Evolutionary conservation across 1,140 invertebrate genomes (phyloP).

Genomic region (Drosophila insularis): DNA sequence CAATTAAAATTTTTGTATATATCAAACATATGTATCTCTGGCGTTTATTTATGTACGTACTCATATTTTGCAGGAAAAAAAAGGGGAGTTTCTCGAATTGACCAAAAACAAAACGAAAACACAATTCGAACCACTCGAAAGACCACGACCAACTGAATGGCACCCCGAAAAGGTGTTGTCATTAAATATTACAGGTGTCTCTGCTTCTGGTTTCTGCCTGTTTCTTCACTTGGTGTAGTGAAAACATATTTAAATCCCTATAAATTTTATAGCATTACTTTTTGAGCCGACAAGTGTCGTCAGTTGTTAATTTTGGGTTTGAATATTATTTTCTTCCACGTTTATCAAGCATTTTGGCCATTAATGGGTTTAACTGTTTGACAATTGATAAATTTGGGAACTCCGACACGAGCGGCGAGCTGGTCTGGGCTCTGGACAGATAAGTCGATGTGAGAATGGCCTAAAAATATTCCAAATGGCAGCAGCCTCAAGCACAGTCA

Average conservation of each 20-base stretch:
- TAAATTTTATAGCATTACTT: constrained; percentile 58
- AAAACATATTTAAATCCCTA: constrained; percentile 15
- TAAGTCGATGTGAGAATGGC: constrained; percentile 17
- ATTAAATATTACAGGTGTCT: constrained; percentile 31
- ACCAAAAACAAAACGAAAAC: not conserved
- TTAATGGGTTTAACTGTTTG: constrained; percentile 46
- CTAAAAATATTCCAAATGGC: constrained; percentile 28
- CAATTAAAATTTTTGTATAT: not conserved
- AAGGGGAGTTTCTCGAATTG: not conserved
- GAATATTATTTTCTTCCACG: constrained; percentile 40
- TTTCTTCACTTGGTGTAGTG: not conserved
- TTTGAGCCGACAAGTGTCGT: constrained; percentile 44
- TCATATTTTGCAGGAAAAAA: not conserved
- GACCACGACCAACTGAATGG: constrained; percentile 34
- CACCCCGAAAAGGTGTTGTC: not conserved
- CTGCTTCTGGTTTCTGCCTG: too few relatives aligned
- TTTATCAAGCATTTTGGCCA: constrained; percentile 29
- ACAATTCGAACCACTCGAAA: not conserved
- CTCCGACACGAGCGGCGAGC: not conserved
- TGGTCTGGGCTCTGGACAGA: not conserved
- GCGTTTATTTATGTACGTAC: not conserved
- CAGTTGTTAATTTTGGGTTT: constrained; percentile 39
- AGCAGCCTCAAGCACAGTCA: not conserved
- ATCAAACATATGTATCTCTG: not conserved
- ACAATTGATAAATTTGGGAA: constrained; percentile 50